phyloP scores from a whole-genome alignment of 35 echinoderm and acorn worm species.

The Apostichopus parvimensis region DNA sequence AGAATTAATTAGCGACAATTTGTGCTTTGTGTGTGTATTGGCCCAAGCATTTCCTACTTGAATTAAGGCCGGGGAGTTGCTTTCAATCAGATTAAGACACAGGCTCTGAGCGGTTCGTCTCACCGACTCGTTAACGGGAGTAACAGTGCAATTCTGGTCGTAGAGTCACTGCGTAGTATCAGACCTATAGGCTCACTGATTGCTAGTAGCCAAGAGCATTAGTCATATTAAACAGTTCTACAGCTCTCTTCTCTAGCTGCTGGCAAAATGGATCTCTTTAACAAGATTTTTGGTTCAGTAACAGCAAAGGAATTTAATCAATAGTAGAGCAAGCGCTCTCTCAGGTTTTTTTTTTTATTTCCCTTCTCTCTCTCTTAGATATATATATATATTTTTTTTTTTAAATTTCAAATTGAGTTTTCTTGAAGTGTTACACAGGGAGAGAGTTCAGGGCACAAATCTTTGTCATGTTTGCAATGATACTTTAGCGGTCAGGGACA shows the following conservation, averaged over 20 bases:
- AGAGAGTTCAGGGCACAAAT: background rate
- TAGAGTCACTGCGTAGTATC: background rate
- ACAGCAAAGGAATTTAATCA: slow-evolving; percentile 18
- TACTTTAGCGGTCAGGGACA: background rate
- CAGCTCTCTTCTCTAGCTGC: background rate
- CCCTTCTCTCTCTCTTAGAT: background rate
- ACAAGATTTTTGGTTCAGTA: slow-evolving; percentile 13
- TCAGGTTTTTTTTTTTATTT: background rate
- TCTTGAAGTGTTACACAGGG: background rate
- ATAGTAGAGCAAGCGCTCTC: background rate
- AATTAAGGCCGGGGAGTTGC: slow-evolving; percentile 45
- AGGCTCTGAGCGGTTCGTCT: background rate
- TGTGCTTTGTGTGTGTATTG: slow-evolving; percentile 51
- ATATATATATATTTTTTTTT: background rate
- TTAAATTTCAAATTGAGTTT: background rate
- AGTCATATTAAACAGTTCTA: slow-evolving; percentile 36
- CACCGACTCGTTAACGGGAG: slow-evolving; percentile 2
- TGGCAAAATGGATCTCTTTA: slow-evolving; percentile 7
- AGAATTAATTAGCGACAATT: slow-evolving; percentile 53
- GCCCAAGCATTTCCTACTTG: slow-evolving; percentile 36
- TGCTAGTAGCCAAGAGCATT: slow-evolving; percentile 3
- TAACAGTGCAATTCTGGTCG: background rate
- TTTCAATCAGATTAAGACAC: slow-evolving; percentile 45
- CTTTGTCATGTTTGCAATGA: background rate
- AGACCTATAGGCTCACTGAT: slow-evolving; percentile 28